A percentile compares a stretch with the other conserved stretches of the same genome.
phyloP scores from a whole-genome alignment of 2,888 invertebrate species.

The Malthinus flaveolus region DNA sequence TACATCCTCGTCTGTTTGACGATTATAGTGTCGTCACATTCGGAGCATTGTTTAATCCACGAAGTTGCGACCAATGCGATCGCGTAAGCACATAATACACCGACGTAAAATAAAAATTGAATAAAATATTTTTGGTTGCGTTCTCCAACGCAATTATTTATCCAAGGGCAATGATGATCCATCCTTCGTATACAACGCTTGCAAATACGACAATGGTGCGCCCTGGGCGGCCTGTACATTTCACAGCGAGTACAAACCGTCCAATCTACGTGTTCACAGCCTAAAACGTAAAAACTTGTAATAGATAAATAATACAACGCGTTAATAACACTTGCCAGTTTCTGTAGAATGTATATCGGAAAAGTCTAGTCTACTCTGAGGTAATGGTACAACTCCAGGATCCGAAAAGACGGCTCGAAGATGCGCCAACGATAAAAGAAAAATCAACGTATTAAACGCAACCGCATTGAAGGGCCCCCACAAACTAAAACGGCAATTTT shows the following conservation, averaged over 20 bases:
- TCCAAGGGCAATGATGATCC: slow-evolving; percentile 91
- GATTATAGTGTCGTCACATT: slow-evolving; percentile 66
- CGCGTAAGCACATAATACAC: slow-evolving; percentile 65
- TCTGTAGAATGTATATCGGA: slow-evolving; percentile 74
- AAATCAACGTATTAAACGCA: slow-evolving; percentile 76
- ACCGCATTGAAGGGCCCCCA: slow-evolving; percentile 83
- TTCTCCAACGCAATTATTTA: slow-evolving; percentile 92
- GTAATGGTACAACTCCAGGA: slow-evolving; percentile 84
- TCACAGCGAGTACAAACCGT: slow-evolving; percentile 81
- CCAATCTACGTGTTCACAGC: slow-evolving; percentile 68
- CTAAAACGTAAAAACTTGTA: slow-evolving; percentile 40
- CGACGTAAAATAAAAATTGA: slow-evolving; percentile 83
- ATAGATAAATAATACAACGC: no score
- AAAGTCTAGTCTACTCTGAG: slow-evolving; percentile 73
- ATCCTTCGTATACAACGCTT: slow-evolving; percentile 78
- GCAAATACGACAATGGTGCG: slow-evolving; percentile 88
- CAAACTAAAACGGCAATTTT: slow-evolving; percentile 57
- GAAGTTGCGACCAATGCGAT: slow-evolving; percentile 71
- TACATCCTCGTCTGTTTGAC: slow-evolving; percentile 76
- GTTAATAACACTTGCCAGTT: slow-evolving; percentile 45
- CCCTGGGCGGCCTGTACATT: slow-evolving; percentile 79
- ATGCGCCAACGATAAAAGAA: slow-evolving; percentile 76
- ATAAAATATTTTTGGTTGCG: slow-evolving; percentile 91
- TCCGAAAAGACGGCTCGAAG: slow-evolving; percentile 86
- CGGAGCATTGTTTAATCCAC: slow-evolving; percentile 72